Base-by-base conservation (phyloP, 2,888 invertebrate species). In the Neoitamus cyanurus region DNA sequence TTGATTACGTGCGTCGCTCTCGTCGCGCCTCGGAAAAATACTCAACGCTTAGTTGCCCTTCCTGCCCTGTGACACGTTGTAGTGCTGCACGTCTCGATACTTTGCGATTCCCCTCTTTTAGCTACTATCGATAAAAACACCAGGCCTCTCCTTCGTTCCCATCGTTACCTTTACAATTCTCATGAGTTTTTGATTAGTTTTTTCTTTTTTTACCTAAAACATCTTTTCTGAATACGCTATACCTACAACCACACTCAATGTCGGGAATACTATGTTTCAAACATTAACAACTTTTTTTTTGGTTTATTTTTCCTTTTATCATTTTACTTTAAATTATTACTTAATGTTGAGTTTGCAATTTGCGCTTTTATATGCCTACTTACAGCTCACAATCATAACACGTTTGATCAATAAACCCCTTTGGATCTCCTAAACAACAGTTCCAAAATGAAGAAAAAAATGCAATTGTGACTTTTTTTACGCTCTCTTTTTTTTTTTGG, bases 251-350 rank as follows among this genome's bases (percentile, higher is more conserved):
- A 82, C 82, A 82, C 82, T 82, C 69, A 68, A 69, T 82, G 34
- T 82, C 25, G 69, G 82, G 37, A 82, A 69, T 82, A 84, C 83
- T 48, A 72, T 72, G 68, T 68, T 80, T 78, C 70, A 68, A 68
- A 83, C 75, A 78, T 84, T 80, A 70, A 78, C 68, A 68, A 70
- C 31, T 84, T 84, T 73, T 11, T 58, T 48, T 84, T 84, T 46
- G 11, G 9, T 69, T 70, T 42, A 37, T 72, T 58, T 34, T 58
- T 58, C 58, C 58, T 58, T 58, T 58, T 20, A 20, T 58, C 58
- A 15, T 25, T 58, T 58, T 58, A 58, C 2, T 58, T 48, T 83
- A 58, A 48, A 48, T 20, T 73, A 73, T 75, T 31, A 28, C 37
- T 72, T 70, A 15, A 28, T 83, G 46, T 46, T 15, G 28, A 84